These are phyloP conservation scores for Coecobrya sp. DNA, from an alignment of 2,888 invertebrate genomes.

Conservation along the genomic window DNA sequence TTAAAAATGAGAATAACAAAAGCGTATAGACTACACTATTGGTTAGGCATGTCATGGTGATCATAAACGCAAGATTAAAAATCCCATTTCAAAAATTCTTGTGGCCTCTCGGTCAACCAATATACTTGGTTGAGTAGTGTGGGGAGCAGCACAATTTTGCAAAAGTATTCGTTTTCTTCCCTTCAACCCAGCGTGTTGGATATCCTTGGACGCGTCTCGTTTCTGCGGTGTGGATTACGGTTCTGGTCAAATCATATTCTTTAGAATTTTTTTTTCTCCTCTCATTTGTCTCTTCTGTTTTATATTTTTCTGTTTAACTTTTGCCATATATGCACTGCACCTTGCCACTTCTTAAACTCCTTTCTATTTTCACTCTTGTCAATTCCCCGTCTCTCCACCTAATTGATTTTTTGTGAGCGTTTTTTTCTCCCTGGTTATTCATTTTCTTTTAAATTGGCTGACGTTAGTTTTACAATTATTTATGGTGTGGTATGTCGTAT, in stretches of 20 bases:
- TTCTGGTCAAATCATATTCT: too few species aligned
- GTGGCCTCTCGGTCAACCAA: too few species aligned
- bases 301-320: background rate
- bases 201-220: too few species aligned
- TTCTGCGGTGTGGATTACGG: too few species aligned
- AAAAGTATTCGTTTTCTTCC: too few species aligned
- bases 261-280: background rate
- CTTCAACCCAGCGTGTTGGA: too few species aligned
- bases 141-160: too few species aligned
- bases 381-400: background rate
- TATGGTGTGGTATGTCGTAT: slow-evolving; percentile 8
- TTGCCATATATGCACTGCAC: slow-evolving; percentile 6
- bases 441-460: slow-evolving; percentile 33
- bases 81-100: too few species aligned
- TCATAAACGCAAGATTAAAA: too few species aligned
- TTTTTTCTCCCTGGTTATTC: slow-evolving; percentile 15
- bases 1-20: background rate
- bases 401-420: background rate
- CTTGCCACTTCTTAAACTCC: background rate
- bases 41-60: too few species aligned
- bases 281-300: background rate
- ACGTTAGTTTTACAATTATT: slow-evolving; percentile 42
- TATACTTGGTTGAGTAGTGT: too few species aligned
- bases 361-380: slow-evolving; percentile 36
- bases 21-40: background rate